Evolutionary conservation across 2,888 invertebrate genomes (phyloP).

Genomic region (Sesia bembeciformis): DNA sequence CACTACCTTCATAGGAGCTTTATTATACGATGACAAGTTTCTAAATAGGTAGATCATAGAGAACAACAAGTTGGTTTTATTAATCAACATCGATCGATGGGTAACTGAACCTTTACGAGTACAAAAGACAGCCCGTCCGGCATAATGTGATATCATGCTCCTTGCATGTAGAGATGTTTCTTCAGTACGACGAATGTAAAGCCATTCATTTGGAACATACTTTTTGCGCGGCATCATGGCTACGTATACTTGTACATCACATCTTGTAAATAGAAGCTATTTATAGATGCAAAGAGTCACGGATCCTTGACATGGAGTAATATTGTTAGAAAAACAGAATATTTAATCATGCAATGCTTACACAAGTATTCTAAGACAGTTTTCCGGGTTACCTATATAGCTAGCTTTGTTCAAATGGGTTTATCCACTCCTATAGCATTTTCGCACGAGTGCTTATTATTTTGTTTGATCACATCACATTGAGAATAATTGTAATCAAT

Average conservation of each 20-base stretch:
- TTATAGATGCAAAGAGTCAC: background rate
- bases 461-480: too few relatives aligned
- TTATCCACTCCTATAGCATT: background rate
- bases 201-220: background rate
- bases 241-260: background rate
- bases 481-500: too few relatives aligned
- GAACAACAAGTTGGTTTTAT: too few relatives aligned
- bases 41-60: too few relatives aligned
- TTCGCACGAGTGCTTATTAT: background rate
- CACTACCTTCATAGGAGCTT: too few relatives aligned
- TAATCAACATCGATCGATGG: too few relatives aligned
- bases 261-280: background rate
- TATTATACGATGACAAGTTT: too few relatives aligned
- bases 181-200: background rate
- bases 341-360: background rate
- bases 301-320: background rate
- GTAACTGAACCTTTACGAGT: too few relatives aligned
- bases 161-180: too few relatives aligned
- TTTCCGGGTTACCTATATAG: background rate
- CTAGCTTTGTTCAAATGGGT: background rate
- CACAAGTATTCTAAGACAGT: background rate
- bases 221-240: background rate
- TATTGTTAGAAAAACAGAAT: background rate
- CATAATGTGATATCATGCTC: too few relatives aligned
- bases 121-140: too few relatives aligned